phyloP scores from a whole-genome alignment of 2,797 vertebrate genomes.

The Steatocranus sp. region DNA sequence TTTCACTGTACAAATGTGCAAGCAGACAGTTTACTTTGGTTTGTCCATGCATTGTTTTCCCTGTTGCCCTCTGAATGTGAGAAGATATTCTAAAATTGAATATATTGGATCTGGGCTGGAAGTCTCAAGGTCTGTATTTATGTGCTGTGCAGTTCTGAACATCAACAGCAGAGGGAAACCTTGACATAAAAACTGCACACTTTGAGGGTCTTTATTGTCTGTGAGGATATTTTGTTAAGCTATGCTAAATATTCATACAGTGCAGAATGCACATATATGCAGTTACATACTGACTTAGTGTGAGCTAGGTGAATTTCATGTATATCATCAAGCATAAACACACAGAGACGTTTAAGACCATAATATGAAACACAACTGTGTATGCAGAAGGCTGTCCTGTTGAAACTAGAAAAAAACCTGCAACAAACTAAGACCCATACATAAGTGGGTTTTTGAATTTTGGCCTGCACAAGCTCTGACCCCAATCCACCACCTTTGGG shows the following conservation, averaged over 20 bases:
- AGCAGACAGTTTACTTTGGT: background rate
- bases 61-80: background rate
- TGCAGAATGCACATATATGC: background rate
- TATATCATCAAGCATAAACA: background rate
- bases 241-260: background rate
- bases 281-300: background rate
- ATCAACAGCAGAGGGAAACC: constrained; percentile 30
- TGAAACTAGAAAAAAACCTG: background rate
- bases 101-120: background rate
- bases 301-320: background rate
- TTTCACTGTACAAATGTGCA: background rate
- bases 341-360: background rate
- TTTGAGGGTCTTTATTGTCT: background rate
- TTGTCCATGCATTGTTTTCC: background rate
- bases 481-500: background rate
- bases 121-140: background rate
- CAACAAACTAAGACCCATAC: background rate
- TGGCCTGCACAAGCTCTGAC: background rate
- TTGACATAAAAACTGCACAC: background rate
- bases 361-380: background rate
- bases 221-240: background rate
- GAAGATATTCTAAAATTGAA: background rate
- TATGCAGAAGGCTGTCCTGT: background rate
- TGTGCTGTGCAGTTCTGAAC: background rate
- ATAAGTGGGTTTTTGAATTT: background rate